phyloP scores from a whole-genome alignment of 2,888 invertebrate species.

The Cinara cedri region DNA sequence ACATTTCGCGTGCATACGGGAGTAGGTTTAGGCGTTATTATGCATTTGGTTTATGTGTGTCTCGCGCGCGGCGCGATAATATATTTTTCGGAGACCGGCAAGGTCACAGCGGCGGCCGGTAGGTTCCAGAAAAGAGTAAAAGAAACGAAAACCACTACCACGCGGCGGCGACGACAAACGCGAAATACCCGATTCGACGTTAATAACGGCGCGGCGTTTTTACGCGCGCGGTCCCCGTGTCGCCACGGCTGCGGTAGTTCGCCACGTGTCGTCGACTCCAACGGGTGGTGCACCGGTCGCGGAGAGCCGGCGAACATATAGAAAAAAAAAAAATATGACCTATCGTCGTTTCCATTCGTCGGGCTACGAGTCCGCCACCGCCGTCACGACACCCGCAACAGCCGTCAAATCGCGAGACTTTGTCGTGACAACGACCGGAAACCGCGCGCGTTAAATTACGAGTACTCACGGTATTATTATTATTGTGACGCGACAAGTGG shows the following conservation, averaged over 20 bases:
- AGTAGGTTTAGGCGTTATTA: too few relatives aligned
- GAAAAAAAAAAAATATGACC: not conserved
- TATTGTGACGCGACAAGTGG: too few relatives aligned
- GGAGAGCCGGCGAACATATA: too few relatives aligned
- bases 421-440: not conserved
- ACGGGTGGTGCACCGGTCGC: not conserved
- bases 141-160: not conserved
- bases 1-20: too few relatives aligned
- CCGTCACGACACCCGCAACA: not conserved
- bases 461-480: too few relatives aligned
- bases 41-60: too few relatives aligned
- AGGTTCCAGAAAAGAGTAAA: not conserved
- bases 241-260: conserved; percentile 12
- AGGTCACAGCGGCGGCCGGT: not conserved
- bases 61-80: not conserved
- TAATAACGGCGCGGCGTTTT: not conserved
- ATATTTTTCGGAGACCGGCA: not conserved
- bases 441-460: not conserved
- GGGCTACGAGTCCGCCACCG: not conserved
- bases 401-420: not conserved
- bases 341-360: not conserved
- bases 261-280: conserved; percentile 22
- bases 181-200: not conserved
- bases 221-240: too few relatives aligned
- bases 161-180: too few relatives aligned